These are phyloP conservation scores for Dendroctonus valens DNA, from an alignment of 1,140 invertebrate genomes.

Conservation along the genomic window DNA sequence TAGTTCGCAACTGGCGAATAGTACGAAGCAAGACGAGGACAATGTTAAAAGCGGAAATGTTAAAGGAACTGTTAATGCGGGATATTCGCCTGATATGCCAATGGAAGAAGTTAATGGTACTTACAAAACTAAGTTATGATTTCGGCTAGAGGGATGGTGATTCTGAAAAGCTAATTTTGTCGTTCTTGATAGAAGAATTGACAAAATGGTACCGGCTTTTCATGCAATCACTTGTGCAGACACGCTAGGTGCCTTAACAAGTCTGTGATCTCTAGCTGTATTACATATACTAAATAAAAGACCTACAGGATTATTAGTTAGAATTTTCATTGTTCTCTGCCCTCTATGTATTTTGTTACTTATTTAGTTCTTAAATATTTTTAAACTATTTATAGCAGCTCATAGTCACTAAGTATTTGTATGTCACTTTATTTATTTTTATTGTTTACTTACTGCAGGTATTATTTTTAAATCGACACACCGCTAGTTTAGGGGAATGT, in stretches of 20 bases:
- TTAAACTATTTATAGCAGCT: background rate
- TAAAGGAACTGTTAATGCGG: slow-evolving; percentile 34
- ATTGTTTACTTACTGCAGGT: background rate
- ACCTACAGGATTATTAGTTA: background rate
- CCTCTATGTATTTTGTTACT: no score
- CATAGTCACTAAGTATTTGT: background rate
- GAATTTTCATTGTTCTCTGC: no score
- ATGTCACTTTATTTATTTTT: background rate
- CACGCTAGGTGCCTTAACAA: slow-evolving; percentile 15
- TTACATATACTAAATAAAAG: slow-evolving; percentile 16
- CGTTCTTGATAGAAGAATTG: background rate
- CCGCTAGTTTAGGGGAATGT: background rate
- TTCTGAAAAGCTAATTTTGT: slow-evolving; percentile 1
- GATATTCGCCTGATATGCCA: slow-evolving; percentile 30
- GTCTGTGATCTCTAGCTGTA: slow-evolving; percentile 42
- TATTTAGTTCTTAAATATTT: background rate
- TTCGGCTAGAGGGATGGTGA: slow-evolving; percentile 24
- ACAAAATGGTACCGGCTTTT: background rate
- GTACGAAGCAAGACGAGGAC: slow-evolving; percentile 2
- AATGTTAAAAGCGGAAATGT: slow-evolving; percentile 21
- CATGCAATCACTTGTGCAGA: no score
- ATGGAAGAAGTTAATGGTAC: slow-evolving; percentile 36
- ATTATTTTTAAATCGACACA: background rate
- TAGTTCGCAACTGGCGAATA: background rate
- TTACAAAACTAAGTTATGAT: slow-evolving; percentile 41